Percentiles rank a stretch among this genome's conserved stretches.
These are phyloP conservation scores for Syrrhaptes paradoxus DNA, from an alignment of 2,113 vertebrate species.

Conservation along the genomic window DNA sequence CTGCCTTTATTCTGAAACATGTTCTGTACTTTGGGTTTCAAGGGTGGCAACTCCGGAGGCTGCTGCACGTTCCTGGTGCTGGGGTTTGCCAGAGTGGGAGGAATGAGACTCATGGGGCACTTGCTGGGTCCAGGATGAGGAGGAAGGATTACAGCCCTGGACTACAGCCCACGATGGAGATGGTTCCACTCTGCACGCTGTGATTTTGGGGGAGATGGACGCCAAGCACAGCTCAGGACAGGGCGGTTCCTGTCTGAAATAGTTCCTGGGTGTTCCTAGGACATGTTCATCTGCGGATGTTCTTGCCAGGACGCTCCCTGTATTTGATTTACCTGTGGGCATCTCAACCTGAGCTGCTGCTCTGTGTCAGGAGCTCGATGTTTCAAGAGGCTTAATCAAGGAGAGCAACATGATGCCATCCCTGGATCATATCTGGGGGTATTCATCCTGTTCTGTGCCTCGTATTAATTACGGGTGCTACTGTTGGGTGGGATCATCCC, in stretches of 20 bases:
- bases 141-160: background rate
- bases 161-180: accelerated
- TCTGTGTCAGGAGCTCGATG: background rate
- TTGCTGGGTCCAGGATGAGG: accelerated
- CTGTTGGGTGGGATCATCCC: background rate
- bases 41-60: background rate
- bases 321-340: background rate
- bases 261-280: background rate
- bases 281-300: background rate
- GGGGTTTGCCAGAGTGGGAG: background rate
- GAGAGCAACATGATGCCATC: background rate
- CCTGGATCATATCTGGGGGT: background rate
- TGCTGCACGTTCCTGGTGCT: background rate
- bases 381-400: background rate
- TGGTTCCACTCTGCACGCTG: background rate
- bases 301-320: background rate
- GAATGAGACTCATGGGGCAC: background rate
- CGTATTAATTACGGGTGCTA: background rate
- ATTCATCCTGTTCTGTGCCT: background rate
- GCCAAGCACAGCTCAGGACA: background rate
- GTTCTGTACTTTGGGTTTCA: background rate
- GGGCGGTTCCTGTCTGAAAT: background rate
- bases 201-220: background rate
- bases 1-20: conserved; percentile 42
- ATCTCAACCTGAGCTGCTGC: background rate